A percentile compares a stretch with the other conserved stretches of the same genome.
Conservation (phyloP, 2,797 vertebrate species). For the Dendrocincla fuliginosa region DNA sequence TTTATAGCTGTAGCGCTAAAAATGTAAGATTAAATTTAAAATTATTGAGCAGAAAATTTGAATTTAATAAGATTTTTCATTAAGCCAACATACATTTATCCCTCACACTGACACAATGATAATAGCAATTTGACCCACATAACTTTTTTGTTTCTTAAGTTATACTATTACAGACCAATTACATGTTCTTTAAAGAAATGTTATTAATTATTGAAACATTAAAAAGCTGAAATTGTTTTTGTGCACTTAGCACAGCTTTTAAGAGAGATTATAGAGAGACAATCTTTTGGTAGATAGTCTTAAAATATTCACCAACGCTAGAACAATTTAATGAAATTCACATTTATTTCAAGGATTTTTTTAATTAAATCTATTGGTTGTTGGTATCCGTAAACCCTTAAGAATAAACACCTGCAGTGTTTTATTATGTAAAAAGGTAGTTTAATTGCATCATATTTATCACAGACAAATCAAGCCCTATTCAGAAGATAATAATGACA, state of each 20-base stretch:
- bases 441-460: conserved; percentile 86
- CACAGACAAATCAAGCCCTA: conserved; percentile 85
- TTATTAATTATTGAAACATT: conserved; percentile 70
- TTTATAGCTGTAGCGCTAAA: background rate
- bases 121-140: conserved; percentile 41
- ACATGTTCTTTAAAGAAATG: conserved; percentile 55
- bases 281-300: conserved; percentile 59
- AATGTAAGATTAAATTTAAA: background rate
- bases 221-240: conserved; percentile 72
- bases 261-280: conserved; percentile 56
- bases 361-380: conserved; percentile 84
- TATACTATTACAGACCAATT: conserved; percentile 56
- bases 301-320: conserved; percentile 71
- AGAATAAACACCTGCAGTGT: conserved; percentile 85
- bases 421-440: conserved; percentile 86
- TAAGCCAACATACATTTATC: conserved; percentile 5
- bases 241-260: conserved; percentile 69
- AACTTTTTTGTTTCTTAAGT: conserved; percentile 64
- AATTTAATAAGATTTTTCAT: background rate
- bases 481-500: conserved; percentile 85
- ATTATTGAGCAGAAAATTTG: conserved; percentile 19
- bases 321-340: conserved; percentile 80
- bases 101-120: background rate
- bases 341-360: conserved; percentile 78
- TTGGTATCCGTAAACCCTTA: conserved; percentile 82